Evolutionary conservation across 2,888 invertebrate species (phyloP).

Genomic region (Meteorus colon): DNA sequence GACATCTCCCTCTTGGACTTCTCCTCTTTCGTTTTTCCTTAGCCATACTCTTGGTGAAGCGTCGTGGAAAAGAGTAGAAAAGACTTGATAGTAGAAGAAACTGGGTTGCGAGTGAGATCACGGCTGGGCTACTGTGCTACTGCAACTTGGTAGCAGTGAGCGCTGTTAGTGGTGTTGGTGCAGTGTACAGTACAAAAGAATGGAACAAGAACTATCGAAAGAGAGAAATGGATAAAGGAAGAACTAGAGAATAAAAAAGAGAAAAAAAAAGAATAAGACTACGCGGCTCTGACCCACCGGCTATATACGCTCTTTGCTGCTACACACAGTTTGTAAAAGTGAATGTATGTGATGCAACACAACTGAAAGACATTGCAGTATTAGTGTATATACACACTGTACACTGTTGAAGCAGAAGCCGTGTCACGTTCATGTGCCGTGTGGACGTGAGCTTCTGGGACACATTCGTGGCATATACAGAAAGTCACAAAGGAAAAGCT

Average conservation of each 20-base stretch:
- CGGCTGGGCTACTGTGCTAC: slow-evolving; percentile 36
- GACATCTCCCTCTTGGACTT: neutral
- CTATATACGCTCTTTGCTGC: slow-evolving; percentile 12
- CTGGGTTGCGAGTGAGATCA: slow-evolving; percentile 50
- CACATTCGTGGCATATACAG: slow-evolving; percentile 43
- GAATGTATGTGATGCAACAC: slow-evolving; percentile 18
- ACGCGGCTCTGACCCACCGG: slow-evolving; percentile 18
- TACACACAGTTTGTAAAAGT: neutral
- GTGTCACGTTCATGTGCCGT: slow-evolving; percentile 27
- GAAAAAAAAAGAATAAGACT: slow-evolving; percentile 40
- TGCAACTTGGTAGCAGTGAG: slow-evolving; percentile 16
- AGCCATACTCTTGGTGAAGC: slow-evolving; percentile 29
- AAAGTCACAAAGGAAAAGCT: slow-evolving; percentile 37
- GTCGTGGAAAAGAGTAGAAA: slow-evolving; percentile 35
- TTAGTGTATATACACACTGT: slow-evolving; percentile 31
- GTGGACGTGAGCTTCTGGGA: slow-evolving; percentile 30
- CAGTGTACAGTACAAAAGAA: slow-evolving; percentile 39
- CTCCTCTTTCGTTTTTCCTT: neutral
- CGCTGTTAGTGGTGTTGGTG: neutral
- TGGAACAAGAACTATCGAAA: slow-evolving; percentile 52
- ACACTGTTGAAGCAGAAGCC: slow-evolving; percentile 17
- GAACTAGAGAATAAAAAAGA: slow-evolving; percentile 17
- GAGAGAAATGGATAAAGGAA: slow-evolving; percentile 29
- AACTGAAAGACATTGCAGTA: neutral
- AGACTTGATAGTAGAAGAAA: slow-evolving; percentile 47